phyloP scores from a whole-genome alignment of 2,888 invertebrate genomes.

The Entomobrya multifasciata region DNA sequence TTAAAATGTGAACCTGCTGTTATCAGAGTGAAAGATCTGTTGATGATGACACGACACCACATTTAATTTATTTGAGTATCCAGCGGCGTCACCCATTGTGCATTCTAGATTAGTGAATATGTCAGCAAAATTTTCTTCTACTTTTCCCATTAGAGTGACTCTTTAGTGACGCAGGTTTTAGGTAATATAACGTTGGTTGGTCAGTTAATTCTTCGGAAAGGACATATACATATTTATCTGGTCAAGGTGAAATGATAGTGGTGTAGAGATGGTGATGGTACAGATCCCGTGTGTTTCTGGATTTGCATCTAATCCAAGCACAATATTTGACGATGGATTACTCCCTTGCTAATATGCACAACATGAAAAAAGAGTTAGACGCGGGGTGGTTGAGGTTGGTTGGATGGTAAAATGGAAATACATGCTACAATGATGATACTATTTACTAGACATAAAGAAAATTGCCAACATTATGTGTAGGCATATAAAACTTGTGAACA shows the following conservation, averaged over 20 bases:
- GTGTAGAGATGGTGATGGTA: not conserved
- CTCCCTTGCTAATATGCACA: not conserved
- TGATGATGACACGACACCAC: conserved; percentile 14
- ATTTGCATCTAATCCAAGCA: conserved; percentile 36
- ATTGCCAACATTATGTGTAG: too few relatives aligned
- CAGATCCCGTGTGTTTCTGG: conserved; percentile 4
- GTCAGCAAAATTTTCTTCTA: not conserved
- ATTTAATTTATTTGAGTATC: conserved; percentile 37
- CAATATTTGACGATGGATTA: conserved; percentile 54
- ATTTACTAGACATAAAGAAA: too few relatives aligned
- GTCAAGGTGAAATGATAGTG: too few relatives aligned
- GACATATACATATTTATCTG: not conserved
- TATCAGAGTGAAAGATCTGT: not conserved
- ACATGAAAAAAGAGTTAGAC: too few relatives aligned
- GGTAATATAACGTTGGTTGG: not conserved
- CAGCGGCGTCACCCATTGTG: conserved; percentile 20
- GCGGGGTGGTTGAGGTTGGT: not conserved
- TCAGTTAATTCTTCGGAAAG: conserved; percentile 22
- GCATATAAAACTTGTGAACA: too few relatives aligned
- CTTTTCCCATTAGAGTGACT: conserved; percentile 1
- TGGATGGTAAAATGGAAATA: too few relatives aligned
- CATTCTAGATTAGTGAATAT: too few relatives aligned
- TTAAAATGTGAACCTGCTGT: not conserved
- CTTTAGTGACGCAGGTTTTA: not conserved
- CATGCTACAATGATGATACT: too few relatives aligned